Evolutionary conservation across 2,888 invertebrate species (phyloP).

Genomic region (Nineta flava): DNA sequence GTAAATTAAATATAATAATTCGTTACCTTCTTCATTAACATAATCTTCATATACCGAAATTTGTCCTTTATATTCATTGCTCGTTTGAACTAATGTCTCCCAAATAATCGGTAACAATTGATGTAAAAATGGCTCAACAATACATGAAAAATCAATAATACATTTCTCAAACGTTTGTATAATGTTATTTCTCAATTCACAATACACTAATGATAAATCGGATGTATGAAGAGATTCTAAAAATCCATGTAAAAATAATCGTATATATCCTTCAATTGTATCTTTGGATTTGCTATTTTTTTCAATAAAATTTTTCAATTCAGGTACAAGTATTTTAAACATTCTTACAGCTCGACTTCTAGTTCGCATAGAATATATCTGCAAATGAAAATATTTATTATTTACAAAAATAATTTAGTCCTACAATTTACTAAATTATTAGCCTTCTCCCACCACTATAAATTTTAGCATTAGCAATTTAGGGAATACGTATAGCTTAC

Average conservation of each 20-base stretch:
- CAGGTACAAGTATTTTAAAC: neutral
- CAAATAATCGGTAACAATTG: slow-evolving; percentile 3
- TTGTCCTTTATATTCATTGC: slow-evolving; percentile 1
- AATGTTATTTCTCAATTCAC: neutral
- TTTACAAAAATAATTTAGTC: too few relatives aligned
- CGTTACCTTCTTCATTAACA: neutral
- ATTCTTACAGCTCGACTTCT: neutral
- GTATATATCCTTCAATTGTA: neutral
- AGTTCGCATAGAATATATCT: neutral
- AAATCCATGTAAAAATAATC: neutral
- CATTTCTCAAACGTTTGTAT: neutral
- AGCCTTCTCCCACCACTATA: too few relatives aligned
- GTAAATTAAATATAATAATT: too few relatives aligned
- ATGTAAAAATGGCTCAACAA: slow-evolving; percentile 1
- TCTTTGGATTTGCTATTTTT: neutral
- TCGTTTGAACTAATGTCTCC: slow-evolving; percentile 1
- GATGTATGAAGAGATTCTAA: neutral
- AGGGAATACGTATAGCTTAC: too few relatives aligned
- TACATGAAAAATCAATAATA: neutral
- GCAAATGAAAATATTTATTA: neutral
- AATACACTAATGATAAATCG: neutral
- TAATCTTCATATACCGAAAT: neutral
- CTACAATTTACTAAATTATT: too few relatives aligned
- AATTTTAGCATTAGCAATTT: too few relatives aligned
- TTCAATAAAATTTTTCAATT: neutral